A percentile compares a stretch with the other conserved stretches of the same genome.
phyloP scores from a whole-genome alignment of 2,888 invertebrate genomes.

The Synergus laeviventris region DNA sequence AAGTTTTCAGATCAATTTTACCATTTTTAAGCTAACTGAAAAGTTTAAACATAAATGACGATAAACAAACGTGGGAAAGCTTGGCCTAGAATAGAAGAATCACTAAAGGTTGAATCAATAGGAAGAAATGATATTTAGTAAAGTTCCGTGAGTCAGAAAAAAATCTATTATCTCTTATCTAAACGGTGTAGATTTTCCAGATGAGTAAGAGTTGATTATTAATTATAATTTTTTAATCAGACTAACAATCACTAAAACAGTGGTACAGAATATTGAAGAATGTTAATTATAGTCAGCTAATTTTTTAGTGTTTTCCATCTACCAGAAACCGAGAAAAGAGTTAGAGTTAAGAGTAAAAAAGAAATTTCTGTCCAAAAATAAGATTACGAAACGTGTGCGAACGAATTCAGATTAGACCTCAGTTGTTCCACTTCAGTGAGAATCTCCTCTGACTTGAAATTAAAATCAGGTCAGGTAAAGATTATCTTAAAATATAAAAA shows the following conservation, averaged over 20 bases:
- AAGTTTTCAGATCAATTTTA: no score
- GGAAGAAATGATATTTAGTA: not conserved
- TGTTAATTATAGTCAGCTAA: not conserved
- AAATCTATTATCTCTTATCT: no score
- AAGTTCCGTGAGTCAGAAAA: no score
- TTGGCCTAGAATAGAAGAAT: no score
- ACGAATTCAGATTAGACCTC: not conserved
- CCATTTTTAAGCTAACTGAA: no score
- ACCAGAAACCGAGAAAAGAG: not conserved
- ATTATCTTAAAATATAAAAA: not conserved
- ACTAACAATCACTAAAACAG: not conserved
- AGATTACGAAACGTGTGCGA: not conserved
- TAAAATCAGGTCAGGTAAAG: not conserved
- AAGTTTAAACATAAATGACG: no score
- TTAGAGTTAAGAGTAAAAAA: not conserved
- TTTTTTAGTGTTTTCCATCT: not conserved
- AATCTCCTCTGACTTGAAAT: not conserved
- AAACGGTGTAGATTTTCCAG: no score
- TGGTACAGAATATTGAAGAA: not conserved
- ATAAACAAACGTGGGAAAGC: no score
- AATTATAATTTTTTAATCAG: not conserved
- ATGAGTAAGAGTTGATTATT: not conserved
- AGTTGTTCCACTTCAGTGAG: slow-evolving; percentile 4
- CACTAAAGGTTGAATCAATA: not conserved
- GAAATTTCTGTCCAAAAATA: slow-evolving; percentile 1